phyloP scores from a whole-genome alignment of 2,888 invertebrate species.

The Cryptocephalus moraei region DNA sequence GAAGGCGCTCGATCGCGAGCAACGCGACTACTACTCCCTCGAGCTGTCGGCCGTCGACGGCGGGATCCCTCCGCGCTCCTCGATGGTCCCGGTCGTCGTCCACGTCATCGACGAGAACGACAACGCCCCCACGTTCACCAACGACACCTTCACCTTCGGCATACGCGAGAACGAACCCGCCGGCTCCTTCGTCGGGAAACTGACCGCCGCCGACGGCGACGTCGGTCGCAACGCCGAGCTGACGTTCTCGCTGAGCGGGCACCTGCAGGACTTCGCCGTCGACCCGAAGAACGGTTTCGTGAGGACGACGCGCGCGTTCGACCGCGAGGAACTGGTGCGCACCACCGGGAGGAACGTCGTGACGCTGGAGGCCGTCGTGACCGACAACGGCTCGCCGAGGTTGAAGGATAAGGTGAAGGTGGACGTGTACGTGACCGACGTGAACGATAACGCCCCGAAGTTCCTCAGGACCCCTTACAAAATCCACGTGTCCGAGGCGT shows the following conservation, averaged over 20 bases:
- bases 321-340: conserved; percentile 77
- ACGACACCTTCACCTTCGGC: conserved; percentile 82
- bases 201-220: conserved; percentile 82
- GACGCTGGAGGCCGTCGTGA: conserved; percentile 75
- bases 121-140: conserved; percentile 85
- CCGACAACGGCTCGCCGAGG: conserved; percentile 70
- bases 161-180: conserved; percentile 81
- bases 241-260: conserved; percentile 65
- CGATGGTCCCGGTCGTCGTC: conserved; percentile 83
- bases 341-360: conserved; percentile 69
- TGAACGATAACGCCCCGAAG: conserved; percentile 82
- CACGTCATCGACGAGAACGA: conserved; percentile 96
- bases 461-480: conserved; percentile 76
- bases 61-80: conserved; percentile 66
- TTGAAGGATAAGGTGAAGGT: conserved; percentile 79
- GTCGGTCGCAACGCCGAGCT: conserved; percentile 86
- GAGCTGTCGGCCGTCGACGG: conserved; percentile 76
- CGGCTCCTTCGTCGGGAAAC: conserved; percentile 84
- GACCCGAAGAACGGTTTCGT: conserved; percentile 87
- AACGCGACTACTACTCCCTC: conserved; percentile 82
- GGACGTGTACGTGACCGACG: conserved; percentile 77
- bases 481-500: conserved; percentile 84
- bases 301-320: conserved; percentile 74
- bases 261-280: conserved; percentile 74
- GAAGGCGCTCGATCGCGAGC: conserved; percentile 78